Evolutionary conservation across 2,797 vertebrate genomes (phyloP).

Genomic region (Pseudomugil tenellus): DNA sequence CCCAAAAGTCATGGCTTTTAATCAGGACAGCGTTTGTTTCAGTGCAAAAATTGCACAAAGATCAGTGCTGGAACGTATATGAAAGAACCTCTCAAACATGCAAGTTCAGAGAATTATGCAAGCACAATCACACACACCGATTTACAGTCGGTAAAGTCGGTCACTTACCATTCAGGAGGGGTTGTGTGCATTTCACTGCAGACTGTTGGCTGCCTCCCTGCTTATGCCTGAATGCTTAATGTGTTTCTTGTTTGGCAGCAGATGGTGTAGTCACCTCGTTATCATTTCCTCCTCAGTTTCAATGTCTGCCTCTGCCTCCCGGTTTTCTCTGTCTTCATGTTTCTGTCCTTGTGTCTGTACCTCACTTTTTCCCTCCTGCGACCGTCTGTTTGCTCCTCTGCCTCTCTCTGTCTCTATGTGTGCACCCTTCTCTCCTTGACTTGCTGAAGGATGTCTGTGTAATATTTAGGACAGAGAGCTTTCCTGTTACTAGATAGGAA

Average conservation of each 20-base stretch:
- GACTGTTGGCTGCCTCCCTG: conserved; percentile 43
- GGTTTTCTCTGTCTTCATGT: conserved; percentile 21
- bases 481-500: conserved; percentile 39
- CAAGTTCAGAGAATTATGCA: not conserved
- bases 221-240: conserved; percentile 43
- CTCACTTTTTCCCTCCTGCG: conserved; percentile 12
- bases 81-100: conserved; percentile 13
- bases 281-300: conserved; percentile 24
- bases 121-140: conserved; percentile 11
- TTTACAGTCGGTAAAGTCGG: conserved; percentile 17
- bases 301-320: conserved; percentile 9
- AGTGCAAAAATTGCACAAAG: not conserved
- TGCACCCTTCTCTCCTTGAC: conserved; percentile 21
- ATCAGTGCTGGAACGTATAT: conserved; percentile 20
- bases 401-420: conserved; percentile 25
- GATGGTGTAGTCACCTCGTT: conserved; percentile 56
- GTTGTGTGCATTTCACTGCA: conserved; percentile 50
- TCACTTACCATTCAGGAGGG: conserved; percentile 66
- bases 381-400: conserved; percentile 26
- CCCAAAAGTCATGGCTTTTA: not conserved
- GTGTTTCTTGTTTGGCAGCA: conserved; percentile 52
- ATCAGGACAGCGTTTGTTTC: conserved; percentile 13
- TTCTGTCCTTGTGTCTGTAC: conserved; percentile 37
- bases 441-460: conserved; percentile 49
- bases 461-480: conserved; percentile 36